Evolutionary conservation across 2,888 invertebrate species (phyloP).

Genomic region (Protophormia terraenovae): DNA sequence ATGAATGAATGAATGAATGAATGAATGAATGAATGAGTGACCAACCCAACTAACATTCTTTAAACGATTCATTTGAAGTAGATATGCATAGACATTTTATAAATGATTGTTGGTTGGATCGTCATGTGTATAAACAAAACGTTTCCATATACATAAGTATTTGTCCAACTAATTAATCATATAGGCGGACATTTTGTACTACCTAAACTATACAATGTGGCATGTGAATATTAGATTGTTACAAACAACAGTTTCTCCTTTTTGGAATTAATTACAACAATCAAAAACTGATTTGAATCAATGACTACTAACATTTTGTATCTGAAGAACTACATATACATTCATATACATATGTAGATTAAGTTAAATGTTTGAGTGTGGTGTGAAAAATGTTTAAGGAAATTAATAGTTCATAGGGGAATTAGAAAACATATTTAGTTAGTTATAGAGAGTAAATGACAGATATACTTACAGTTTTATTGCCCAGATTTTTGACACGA

Average conservation of each 20-base stretch:
- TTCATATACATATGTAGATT: too few relatives aligned
- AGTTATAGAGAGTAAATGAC: background rate
- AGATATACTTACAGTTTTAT: conserved; percentile 92
- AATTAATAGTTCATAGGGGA: conserved; percentile 26
- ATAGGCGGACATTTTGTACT: conserved; percentile 40
- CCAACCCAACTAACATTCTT: background rate
- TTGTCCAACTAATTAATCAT: conserved; percentile 67
- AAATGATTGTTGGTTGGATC: background rate
- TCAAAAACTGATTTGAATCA: conserved; percentile 51
- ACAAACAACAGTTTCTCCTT: conserved; percentile 4
- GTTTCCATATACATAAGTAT: too few relatives aligned
- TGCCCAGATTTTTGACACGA: conserved; percentile 93
- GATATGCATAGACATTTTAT: background rate
- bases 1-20: too few relatives aligned
- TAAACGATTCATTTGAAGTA: background rate
- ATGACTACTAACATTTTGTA: background rate
- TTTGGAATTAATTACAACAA: conserved; percentile 60
- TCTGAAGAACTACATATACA: background rate
- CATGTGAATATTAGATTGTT: background rate
- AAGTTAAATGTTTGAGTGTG: background rate
- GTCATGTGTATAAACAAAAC: background rate
- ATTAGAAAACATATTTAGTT: background rate
- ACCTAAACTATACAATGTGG: background rate
- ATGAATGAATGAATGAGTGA: background rate
- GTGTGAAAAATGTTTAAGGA: too few relatives aligned